These are phyloP conservation scores for Drosophila pruinosa DNA, from an alignment of 1,140 invertebrate genomes.

Conservation along the genomic window DNA sequence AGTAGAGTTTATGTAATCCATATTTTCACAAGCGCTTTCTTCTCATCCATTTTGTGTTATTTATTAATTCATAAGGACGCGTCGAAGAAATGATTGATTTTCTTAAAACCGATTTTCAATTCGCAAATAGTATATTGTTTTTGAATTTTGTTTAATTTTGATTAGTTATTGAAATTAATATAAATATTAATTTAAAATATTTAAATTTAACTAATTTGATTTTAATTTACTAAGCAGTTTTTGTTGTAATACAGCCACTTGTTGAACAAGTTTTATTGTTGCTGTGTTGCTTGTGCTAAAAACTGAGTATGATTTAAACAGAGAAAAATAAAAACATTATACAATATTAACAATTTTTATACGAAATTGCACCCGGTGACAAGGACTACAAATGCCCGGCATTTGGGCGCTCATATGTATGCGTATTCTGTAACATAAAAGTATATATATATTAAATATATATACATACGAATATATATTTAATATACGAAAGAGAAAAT, in stretches of 20 bases:
- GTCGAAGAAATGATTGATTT: slow-evolving; percentile 33
- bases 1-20: slow-evolving; percentile 70
- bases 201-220: slow-evolving; percentile 74
- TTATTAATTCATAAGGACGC: slow-evolving; percentile 47
- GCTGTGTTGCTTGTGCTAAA: slow-evolving; percentile 60
- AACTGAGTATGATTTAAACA: slow-evolving; percentile 58
- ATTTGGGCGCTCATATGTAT: slow-evolving; percentile 60
- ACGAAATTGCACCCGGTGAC: slow-evolving; percentile 16
- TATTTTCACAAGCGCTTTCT: slow-evolving; percentile 73
- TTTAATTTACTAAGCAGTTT: slow-evolving; percentile 17
- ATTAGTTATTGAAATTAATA: slow-evolving; percentile 61
- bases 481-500: slow-evolving; percentile 15
- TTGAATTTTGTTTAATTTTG: slow-evolving; percentile 38
- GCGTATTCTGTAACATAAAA: slow-evolving; percentile 71
- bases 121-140: slow-evolving; percentile 24
- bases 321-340: slow-evolving; percentile 34
- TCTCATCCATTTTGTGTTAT: neutral
- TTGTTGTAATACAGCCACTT: slow-evolving; percentile 50
- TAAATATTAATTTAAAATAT: slow-evolving; percentile 60
- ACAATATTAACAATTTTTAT: slow-evolving; percentile 60
- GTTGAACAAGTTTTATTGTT: slow-evolving; percentile 67
- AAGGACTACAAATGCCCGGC: neutral
- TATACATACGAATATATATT: slow-evolving; percentile 26
- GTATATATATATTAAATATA: slow-evolving; percentile 30
- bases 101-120: neutral